phyloP scores from a whole-genome alignment of 2,888 invertebrate genomes.

The Thereva unica region DNA sequence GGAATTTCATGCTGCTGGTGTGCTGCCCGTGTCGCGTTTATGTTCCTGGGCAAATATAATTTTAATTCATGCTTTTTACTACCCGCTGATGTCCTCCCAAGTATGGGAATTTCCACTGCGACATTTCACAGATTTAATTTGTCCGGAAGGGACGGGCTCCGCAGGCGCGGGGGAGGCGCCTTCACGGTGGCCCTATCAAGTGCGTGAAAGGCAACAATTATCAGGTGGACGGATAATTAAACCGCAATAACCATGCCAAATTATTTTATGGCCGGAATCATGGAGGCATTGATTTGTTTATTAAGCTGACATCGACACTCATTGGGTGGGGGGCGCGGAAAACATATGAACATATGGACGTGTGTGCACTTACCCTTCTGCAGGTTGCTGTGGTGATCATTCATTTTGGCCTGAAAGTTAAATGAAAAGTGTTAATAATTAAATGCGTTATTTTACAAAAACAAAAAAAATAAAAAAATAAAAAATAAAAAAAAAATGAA shows the following conservation, averaged over 20 bases:
- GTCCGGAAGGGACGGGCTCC: slow-evolving; percentile 33
- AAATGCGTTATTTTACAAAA: no score
- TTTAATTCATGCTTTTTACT: slow-evolving; percentile 38
- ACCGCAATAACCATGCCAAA: slow-evolving; percentile 26
- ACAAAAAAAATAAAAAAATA: no score
- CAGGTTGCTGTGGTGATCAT: slow-evolving; percentile 58
- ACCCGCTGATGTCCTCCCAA: slow-evolving; percentile 24
- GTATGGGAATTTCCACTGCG: slow-evolving; percentile 39
- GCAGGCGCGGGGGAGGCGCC: neutral
- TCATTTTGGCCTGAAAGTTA: slow-evolving; percentile 58
- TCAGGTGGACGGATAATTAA: slow-evolving; percentile 29
- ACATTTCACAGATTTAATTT: slow-evolving; percentile 41
- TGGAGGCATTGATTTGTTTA: neutral
- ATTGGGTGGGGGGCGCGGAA: neutral
- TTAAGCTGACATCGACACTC: no score
- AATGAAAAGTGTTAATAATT: slow-evolving; percentile 35
- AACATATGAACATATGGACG: neutral
- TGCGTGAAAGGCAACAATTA: slow-evolving; percentile 30
- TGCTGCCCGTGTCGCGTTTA: slow-evolving; percentile 8
- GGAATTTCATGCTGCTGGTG: slow-evolving; percentile 21
- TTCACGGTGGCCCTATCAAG: no score
- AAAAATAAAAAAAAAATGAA: no score
- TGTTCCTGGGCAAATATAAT: slow-evolving; percentile 30
- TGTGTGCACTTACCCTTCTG: slow-evolving; percentile 55
- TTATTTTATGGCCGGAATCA: neutral